A percentile compares a stretch with the other conserved stretches of the same genome.
phyloP scores from a whole-genome alignment of 2,888 invertebrate genomes.

The Cyaniris semiargus region DNA sequence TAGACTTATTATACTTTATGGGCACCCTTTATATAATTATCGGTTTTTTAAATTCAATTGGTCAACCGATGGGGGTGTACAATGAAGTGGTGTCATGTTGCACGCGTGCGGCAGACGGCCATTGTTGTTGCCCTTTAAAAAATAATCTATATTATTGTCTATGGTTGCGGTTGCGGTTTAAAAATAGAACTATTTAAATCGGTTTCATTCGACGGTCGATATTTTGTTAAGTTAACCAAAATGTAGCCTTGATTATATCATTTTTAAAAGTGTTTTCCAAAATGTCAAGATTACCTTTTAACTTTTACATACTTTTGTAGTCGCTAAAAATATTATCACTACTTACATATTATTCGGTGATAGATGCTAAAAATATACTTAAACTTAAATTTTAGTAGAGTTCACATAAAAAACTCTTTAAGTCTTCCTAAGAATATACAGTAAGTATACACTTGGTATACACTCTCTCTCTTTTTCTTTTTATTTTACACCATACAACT shows the following conservation, averaged over 20 bases:
- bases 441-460: too few species aligned
- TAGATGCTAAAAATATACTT: too few species aligned
- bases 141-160: constrained; percentile 55
- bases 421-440: too few species aligned
- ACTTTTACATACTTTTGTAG: too few species aligned
- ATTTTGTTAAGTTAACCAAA: not conserved
- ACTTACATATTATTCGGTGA: too few species aligned
- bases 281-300: too few species aligned
- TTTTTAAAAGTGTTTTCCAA: too few species aligned
- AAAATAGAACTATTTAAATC: constrained; percentile 37
- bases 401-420: too few species aligned
- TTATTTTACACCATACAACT: constrained; percentile 16
- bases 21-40: constrained; percentile 30
- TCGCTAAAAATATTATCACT: too few species aligned
- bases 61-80: constrained; percentile 59
- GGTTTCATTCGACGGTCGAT: not conserved
- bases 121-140: constrained; percentile 62
- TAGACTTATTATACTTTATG: not conserved
- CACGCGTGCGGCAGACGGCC: constrained; percentile 59
- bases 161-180: constrained; percentile 48
- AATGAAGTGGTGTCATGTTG: constrained; percentile 62
- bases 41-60: constrained; percentile 35
- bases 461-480: not conserved
- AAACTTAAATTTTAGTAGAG: too few species aligned
- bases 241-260: too few species aligned